phyloP scores from a whole-genome alignment of 2,888 invertebrate species.

The Idaea biselata region DNA sequence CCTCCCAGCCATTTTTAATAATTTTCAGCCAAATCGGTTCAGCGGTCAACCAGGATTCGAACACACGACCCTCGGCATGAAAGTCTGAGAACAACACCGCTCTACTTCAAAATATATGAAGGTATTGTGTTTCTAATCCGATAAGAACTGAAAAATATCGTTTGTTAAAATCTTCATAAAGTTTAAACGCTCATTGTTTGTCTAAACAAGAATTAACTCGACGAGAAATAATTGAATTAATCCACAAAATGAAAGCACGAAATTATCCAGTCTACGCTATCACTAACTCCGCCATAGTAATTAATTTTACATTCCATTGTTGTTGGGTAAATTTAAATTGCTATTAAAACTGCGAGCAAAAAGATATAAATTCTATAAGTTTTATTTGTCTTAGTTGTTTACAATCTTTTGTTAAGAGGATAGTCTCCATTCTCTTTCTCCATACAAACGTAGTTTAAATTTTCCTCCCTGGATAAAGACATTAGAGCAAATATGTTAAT shows the following conservation, averaged over 20 bases:
- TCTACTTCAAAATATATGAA: too few relatives aligned
- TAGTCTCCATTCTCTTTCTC: too few relatives aligned
- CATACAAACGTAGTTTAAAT: too few relatives aligned
- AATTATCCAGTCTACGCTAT: neutral
- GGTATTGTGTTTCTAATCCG: neutral
- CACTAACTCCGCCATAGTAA: neutral
- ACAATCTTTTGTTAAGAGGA: too few relatives aligned
- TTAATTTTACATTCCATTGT: conserved; percentile 3
- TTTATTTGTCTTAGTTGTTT: neutral
- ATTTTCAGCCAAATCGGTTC: too few relatives aligned
- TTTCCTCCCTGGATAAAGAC: too few relatives aligned
- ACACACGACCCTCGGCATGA: too few relatives aligned
- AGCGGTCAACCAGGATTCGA: too few relatives aligned
- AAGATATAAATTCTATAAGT: conserved; percentile 9
- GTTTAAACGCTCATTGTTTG: conserved; percentile 4
- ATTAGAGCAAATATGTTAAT: too few relatives aligned
- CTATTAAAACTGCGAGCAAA: conserved; percentile 14
- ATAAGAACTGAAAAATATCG: neutral
- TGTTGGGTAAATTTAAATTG: conserved; percentile 2
- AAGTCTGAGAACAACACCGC: too few relatives aligned
- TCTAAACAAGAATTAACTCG: conserved; percentile 7
- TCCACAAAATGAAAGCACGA: neutral
- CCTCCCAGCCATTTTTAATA: too few relatives aligned
- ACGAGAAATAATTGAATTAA: conserved; percentile 13
- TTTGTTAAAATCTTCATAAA: neutral